Evolutionary conservation across 2,888 invertebrate genomes (phyloP), one percentile per base, ranked within the genome.

Genomic region (Stramonita haemastoma): DNA sequence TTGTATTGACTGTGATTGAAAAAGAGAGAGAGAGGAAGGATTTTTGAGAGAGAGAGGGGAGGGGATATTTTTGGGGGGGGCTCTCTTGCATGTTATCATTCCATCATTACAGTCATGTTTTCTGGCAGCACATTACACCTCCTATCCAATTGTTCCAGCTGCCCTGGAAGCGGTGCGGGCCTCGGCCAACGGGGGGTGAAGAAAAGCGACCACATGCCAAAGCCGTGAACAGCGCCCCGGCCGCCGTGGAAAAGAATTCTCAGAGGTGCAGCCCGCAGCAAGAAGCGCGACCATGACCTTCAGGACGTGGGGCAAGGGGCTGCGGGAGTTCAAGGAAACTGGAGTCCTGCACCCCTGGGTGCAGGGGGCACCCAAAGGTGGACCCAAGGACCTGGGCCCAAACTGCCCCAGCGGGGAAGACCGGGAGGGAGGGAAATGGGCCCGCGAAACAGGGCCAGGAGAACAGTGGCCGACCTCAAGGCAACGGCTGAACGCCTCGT

Each of bases 171-270:
- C 98, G 87, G 97, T 99, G 29, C 97, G 98, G 83, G 96, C 97
- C 86, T 97, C 97, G 22, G 98, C 98, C 0, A 97, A 97, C 91
- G 98, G 98, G 94, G 99, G 11, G 97, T 98, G 56, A 93, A 94
- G 90, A 93, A 94, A n/a, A 94, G 94, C 93, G 98, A 98, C 96
- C 97, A 98, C 73, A 97, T 98, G 98, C 98, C 0, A 98, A 98
- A 96, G 98, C 98, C 94, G 97, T 99, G 98, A 99, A 95, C 97
- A 97, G 89, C 98, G 98, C n/a, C 93, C 97, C 99, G n/a, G 97
- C 98, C 92, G 98, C 99, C 94, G 98, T 99, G 0, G 98, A 98
- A 90, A 94, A 96, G 36, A 97, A 98, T 99, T 98, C 96, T 98
- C 98, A 93, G 98, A 98, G 94, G 96, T 99, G 0, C 97, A 98